Evolutionary conservation across 2,113 vertebrate species (phyloP).

Genomic region (Lampris incognitus): DNA sequence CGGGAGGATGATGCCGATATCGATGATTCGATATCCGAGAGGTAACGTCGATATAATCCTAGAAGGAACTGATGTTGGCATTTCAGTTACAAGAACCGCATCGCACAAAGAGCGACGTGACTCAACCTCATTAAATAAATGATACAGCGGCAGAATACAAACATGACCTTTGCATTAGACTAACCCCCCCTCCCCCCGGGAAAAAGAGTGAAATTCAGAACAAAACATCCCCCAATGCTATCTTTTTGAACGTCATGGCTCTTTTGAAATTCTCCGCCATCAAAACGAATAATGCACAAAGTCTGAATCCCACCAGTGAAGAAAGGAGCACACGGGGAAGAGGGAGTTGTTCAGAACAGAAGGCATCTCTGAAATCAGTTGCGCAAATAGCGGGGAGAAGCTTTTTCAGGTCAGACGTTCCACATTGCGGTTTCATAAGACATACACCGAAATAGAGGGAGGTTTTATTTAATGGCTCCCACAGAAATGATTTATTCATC

Average conservation of each 20-base stretch:
- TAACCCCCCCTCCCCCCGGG: not conserved
- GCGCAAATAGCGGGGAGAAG: slow-evolving; percentile 10
- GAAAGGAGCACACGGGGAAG: slow-evolving; percentile 8
- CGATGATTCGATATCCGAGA: not conserved
- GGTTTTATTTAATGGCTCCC: slow-evolving; percentile 54
- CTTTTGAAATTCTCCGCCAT: not conserved
- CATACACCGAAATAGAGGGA: slow-evolving; percentile 55
- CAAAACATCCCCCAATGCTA: not conserved
- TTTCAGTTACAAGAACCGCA: not conserved
- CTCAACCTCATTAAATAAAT: not conserved
- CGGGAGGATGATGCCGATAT: not conserved
- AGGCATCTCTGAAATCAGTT: slow-evolving; percentile 21
- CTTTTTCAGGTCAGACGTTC: slow-evolving; percentile 38
- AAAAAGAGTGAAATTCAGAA: not conserved
- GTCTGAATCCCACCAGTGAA: not conserved
- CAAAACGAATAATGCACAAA: slow-evolving; percentile 23
- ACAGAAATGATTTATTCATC: slow-evolving; percentile 72
- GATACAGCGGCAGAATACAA: not conserved
- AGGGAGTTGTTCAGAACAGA: not conserved
- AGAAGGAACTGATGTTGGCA: slow-evolving; percentile 4
- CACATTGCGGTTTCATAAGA: slow-evolving; percentile 70
- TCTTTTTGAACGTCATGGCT: not conserved
- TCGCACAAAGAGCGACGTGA: not conserved
- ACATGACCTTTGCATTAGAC: not conserved
- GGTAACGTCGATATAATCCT: not conserved